Conservation (phyloP, 1,140 invertebrate species). For the Drosophila mauritiana region DNA sequence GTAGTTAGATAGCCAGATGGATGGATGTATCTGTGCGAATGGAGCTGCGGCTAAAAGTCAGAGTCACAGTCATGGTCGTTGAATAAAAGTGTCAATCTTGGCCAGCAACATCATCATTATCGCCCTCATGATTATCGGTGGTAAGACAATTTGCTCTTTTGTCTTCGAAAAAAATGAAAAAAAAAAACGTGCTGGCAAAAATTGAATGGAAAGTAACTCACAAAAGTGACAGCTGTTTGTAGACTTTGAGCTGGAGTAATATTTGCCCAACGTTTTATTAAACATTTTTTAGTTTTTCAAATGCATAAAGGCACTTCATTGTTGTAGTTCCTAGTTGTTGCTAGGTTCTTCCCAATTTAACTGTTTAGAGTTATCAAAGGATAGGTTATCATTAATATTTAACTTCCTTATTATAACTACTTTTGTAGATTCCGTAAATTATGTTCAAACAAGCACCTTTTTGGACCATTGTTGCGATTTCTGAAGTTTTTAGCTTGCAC, state of each 20-base stretch:
- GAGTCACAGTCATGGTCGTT: constrained; percentile 76
- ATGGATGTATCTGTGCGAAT: constrained; percentile 26
- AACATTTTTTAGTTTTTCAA: constrained; percentile 2
- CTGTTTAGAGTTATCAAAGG: too few species aligned
- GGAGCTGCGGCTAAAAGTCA: constrained; percentile 31
- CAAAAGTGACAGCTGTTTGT: constrained; percentile 36
- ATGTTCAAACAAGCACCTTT: not conserved
- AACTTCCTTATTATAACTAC: not conserved
- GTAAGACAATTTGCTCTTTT: constrained; percentile 63
- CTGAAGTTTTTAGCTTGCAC: not conserved
- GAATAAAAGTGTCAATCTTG: constrained; percentile 79
- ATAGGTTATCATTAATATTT: not conserved
- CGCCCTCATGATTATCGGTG: constrained; percentile 37
- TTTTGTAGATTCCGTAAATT: not conserved
- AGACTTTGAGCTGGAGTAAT: constrained; percentile 10
- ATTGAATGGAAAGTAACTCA: constrained; percentile 67
- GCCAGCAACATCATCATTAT: constrained; percentile 52
- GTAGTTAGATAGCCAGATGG: constrained; percentile 2
- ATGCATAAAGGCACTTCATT: not conserved
- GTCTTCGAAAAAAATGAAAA: constrained; percentile 31
- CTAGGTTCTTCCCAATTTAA: not conserved
- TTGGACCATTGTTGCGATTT: not conserved
- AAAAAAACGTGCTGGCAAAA: constrained; percentile 25
- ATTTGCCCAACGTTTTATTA: constrained; percentile 25
- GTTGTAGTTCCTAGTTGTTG: not conserved